Evolutionary conservation across 2,888 invertebrate species (phyloP), one percentile per base, ranked within the genome.

Genomic region (Polydesmus complanatus): DNA sequence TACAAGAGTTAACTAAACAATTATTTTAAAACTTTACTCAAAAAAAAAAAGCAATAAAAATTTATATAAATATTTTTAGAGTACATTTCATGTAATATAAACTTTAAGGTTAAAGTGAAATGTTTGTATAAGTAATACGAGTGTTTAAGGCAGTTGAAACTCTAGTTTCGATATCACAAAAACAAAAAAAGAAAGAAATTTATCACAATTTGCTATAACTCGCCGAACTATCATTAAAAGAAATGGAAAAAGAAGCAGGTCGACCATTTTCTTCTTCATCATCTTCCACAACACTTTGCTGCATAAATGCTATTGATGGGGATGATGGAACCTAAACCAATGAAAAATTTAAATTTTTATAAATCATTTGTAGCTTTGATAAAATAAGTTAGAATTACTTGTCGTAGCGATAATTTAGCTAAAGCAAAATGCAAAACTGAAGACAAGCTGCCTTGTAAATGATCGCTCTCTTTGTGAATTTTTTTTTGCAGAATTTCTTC

Each of bases 401-500:
- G 27, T 26, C 57, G 18, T 23, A 49, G n/a, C 21, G 57, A 57
- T 1, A 57, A 14, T 47, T 49, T 48, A 2, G 57, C 48, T 37
- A 57, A 49, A 19, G 57, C 57, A 27, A 21, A 14, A 8, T 57
- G 57, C 48, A 57, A 26, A 19, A 19, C 57, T 21, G 57, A 57
- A 49, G 22, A 49, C 5, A 57, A 18, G 25, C 57, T 57, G 5
- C 49, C 49, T 37, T 57, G 57, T 23, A 57, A 71, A 66, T 25
- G 27, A 63, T 73, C 73, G 2, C 67, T 68, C 64, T 73, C 73
- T 63, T 73, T 73, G 22, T 69, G 64, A 54, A 73, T 73, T 64
- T 72, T 71, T 64, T 73, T 72, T 64, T 72, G 71, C 11, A 73
- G 67, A 23, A 73, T 61, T 61, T 73, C 71, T 63, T 73, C 73